Evolutionary conservation across 2,113 vertebrate genomes (phyloP).

Genomic region (Pteronura brasiliensis): DNA sequence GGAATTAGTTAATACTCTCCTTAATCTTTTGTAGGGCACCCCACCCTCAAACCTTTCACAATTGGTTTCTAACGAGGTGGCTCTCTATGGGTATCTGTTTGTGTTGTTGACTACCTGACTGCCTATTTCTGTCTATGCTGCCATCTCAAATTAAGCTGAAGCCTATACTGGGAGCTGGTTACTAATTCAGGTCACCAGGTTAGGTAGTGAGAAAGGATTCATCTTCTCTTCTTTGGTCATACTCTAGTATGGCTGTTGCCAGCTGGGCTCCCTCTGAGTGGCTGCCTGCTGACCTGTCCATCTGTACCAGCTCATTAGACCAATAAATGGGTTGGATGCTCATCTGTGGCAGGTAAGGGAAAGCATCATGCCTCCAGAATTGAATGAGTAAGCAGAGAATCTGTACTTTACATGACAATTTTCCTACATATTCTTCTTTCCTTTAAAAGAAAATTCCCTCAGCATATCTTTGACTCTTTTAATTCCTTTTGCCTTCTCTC

Average conservation of each 20-base stretch:
- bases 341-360: background rate
- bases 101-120: background rate
- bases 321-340: background rate
- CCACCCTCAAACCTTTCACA: background rate
- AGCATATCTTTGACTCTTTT: background rate
- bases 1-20: background rate
- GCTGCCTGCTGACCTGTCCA: background rate
- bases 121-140: background rate
- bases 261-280: background rate
- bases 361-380: background rate
- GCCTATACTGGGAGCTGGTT: background rate
- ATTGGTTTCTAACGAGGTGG: background rate
- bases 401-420: background rate
- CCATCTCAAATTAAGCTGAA: background rate
- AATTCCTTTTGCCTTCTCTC: background rate
- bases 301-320: background rate
- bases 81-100: background rate
- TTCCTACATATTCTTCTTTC: background rate
- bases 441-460: background rate
- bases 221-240: background rate
- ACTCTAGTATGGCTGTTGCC: background rate
- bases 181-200: background rate
- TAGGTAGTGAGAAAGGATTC: background rate
- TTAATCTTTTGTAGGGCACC: background rate
- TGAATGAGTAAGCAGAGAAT: background rate